Base-by-base conservation (phyloP, 1,140 invertebrate species). In the Aphelinus atriplicis region DNA sequence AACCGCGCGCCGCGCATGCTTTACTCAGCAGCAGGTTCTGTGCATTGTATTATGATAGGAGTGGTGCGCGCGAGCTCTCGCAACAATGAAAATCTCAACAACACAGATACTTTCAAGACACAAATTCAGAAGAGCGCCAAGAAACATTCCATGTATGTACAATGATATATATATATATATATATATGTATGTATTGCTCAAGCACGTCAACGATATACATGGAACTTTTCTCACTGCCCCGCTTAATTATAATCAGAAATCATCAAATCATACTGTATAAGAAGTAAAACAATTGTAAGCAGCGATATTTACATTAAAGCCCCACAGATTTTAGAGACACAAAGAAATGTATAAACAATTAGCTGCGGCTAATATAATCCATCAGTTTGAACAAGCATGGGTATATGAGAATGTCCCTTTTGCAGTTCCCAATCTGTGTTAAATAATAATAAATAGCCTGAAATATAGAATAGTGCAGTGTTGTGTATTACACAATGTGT, bases 371-470 rank as follows among this genome's bases (percentile, higher is more conserved):
- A 83, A 85, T 83, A 86, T 67, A 55, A 67, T 76, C 10, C 63
- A 76, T 69, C 64, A 72, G 56, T 65, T 71, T 66, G n/a, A 53
- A 85, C 80, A 86, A 89, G 88, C 88, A 89, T 88, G 85, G 86
- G 85, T 88, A 90, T 89, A 90, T 90, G 90, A 91, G 90, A 91
- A 91, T 91, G 90, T 90, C 89, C 89, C 89, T 90, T 90, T 91
- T 88, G 89, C 87, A 90, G 88, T 88, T 89, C 88, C 89, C 89
- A 90, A 90, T 90, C 89, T 90, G 89, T 89, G 26, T 26, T 26
- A 26, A 26, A 26, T 26, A 26, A 26, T 26, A 26, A 26, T 26
- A 26, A 26, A 26, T 26, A 61, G 2, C 58, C 45, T 5, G 48
- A 1, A 46, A 46, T 9, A 56, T 10, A 53, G 42, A 66, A 55